Evolutionary conservation across 37 sponge, comb jelly and placozoan genomes (phyloP).

Genomic region (Eunapius fragilis): DNA sequence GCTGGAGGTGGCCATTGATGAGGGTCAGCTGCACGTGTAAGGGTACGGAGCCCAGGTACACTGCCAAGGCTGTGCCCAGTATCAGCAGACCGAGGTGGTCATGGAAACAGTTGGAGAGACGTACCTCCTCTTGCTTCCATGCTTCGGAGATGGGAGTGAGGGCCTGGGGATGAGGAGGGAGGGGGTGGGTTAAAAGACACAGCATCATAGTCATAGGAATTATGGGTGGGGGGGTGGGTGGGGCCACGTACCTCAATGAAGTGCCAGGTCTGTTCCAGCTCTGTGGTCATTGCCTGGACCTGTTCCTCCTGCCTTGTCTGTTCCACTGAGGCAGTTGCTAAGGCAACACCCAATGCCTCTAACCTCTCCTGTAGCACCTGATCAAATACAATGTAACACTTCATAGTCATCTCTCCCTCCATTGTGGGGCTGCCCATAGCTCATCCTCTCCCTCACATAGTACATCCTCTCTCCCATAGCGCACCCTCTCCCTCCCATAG

Average conservation of each 20-base stretch:
- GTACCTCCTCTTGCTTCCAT: constrained; percentile 32
- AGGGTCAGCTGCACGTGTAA: constrained; percentile 23
- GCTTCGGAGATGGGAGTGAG: constrained; percentile 17
- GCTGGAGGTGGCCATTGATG: constrained; percentile 26
- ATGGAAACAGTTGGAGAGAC: neutral
- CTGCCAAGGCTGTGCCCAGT: constrained; percentile 22
- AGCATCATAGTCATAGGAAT: neutral
- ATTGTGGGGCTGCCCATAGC: too few species aligned
- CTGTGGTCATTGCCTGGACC: constrained; percentile 42
- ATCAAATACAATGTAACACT: neutral
- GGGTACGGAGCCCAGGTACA: constrained; percentile 53
- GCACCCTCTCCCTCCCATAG: neutral
- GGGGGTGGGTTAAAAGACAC: constrained; percentile 9
- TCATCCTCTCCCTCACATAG: too few species aligned
- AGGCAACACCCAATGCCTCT: constrained; percentile 39
- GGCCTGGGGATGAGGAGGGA: constrained; percentile 37
- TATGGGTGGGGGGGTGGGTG: neutral
- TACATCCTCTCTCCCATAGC: too few species aligned
- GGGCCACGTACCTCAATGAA: constrained; percentile 42
- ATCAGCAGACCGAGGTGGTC: constrained; percentile 40
- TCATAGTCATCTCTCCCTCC: neutral
- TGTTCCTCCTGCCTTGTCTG: constrained; percentile 50
- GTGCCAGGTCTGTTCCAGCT: constrained; percentile 39
- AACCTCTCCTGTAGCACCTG: constrained; percentile 61
- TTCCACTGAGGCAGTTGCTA: constrained; percentile 72